These are phyloP conservation scores for Ischnus inquisitorius DNA, from an alignment of 2,888 invertebrate genomes.

Conservation along the genomic window DNA sequence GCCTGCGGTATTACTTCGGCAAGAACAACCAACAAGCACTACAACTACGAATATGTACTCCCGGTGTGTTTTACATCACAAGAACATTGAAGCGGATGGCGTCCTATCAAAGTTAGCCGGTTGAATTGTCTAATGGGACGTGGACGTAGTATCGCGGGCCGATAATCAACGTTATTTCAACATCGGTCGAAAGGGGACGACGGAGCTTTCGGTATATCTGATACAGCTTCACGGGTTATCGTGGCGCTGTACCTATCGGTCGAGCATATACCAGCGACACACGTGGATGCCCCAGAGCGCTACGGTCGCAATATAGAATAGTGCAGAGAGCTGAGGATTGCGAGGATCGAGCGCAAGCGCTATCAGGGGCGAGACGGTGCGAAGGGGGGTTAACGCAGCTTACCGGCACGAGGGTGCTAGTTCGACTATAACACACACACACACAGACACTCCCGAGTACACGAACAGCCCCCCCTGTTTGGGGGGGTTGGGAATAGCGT, in stretches of 20 bases:
- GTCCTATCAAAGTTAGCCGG: constrained; percentile 39
- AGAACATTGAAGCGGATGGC: constrained; percentile 64
- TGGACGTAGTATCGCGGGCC: constrained; percentile 65
- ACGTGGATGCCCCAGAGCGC: background rate
- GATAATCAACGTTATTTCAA: constrained; percentile 76
- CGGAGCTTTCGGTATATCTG: constrained; percentile 4
- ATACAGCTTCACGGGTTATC: constrained; percentile 24
- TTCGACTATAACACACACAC: background rate
- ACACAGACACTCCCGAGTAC: background rate
- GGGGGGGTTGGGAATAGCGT: constrained; percentile 25
- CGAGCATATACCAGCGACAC: background rate
- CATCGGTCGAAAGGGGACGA: constrained; percentile 39
- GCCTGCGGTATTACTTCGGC: background rate
- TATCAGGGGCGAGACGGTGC: constrained; percentile 24
- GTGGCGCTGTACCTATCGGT: constrained; percentile 27
- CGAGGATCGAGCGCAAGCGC: constrained; percentile 23
- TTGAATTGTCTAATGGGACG: constrained; percentile 76
- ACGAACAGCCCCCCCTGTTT: background rate
- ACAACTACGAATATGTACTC: background rate
- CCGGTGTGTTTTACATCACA: constrained; percentile 64
- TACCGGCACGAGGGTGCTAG: background rate
- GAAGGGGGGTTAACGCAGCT: constrained; percentile 15
- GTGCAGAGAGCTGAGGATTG: background rate
- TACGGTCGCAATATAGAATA: background rate
- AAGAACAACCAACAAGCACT: constrained; percentile 30